phyloP scores from a whole-genome alignment of 2,113 vertebrate species.

The Pterocles orientalis region DNA sequence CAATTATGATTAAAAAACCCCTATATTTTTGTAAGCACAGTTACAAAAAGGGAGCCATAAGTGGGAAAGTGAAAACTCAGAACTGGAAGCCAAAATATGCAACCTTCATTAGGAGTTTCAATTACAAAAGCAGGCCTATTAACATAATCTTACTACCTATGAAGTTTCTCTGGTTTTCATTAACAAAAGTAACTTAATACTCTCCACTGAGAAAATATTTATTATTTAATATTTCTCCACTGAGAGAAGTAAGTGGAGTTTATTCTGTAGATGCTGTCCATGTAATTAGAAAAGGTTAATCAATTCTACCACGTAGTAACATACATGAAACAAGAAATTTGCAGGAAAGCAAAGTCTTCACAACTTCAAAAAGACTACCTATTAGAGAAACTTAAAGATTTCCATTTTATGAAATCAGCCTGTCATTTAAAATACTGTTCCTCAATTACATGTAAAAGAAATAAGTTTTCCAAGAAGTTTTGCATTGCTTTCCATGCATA shows the following conservation, averaged over 20 bases:
- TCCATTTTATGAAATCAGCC: neutral
- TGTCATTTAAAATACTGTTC: neutral
- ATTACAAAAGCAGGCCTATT: neutral
- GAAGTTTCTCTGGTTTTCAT: neutral
- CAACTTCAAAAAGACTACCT: neutral
- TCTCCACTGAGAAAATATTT: neutral
- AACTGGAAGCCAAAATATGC: neutral
- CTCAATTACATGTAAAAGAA: neutral
- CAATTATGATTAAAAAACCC: neutral
- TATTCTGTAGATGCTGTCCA: neutral
- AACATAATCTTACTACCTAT: neutral
- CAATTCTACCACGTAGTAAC: neutral
- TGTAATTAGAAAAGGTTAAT: conserved; percentile 8
- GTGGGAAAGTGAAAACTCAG: neutral
- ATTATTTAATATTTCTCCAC: neutral
- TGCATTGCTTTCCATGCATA: no score
- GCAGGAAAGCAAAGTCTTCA: neutral
- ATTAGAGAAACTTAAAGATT: neutral
- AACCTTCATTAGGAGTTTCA: neutral
- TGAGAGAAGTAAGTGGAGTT: neutral
- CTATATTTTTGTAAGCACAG: neutral
- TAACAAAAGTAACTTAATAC: neutral
- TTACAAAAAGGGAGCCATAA: neutral
- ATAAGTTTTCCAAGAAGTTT: neutral
- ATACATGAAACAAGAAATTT: neutral